phyloP scores from a whole-genome alignment of 2,888 invertebrate genomes.

The Acanthosepion lycidas region DNA sequence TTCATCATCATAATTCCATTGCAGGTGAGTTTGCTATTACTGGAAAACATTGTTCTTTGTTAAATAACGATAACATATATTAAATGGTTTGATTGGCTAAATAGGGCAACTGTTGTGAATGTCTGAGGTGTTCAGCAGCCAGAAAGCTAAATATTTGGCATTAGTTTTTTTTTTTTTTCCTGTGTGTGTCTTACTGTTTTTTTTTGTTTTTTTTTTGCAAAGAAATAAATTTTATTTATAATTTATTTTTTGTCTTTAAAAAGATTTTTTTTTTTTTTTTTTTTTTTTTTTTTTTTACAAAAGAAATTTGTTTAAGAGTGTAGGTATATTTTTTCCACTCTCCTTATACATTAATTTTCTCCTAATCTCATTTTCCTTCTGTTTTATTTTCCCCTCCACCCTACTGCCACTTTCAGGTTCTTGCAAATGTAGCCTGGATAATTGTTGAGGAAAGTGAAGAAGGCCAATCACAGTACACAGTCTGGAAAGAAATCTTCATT shows the following conservation, averaged over 20 bases:
- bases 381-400: not conserved
- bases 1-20: constrained; percentile 98
- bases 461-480: constrained; percentile 89
- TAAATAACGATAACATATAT: no score
- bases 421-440: constrained; percentile 97
- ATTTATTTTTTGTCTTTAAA: no score
- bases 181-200: not conserved
- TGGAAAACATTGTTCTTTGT: no score
- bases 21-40: constrained; percentile 81
- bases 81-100: no score
- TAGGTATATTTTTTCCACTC: no score
- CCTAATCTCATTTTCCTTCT: not conserved
- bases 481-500: constrained; percentile 93
- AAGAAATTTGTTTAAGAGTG: no score
- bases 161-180: not conserved
- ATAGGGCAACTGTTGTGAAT: no score
- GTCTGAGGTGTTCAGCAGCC: no score
- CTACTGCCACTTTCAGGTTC: constrained; percentile 81
- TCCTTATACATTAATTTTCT: not conserved
- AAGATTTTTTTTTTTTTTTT: no score
- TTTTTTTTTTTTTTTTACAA: not conserved
- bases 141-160: no score
- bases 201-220: no score
- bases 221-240: no score
- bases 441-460: constrained; percentile 97